Evolutionary conservation across 1,140 invertebrate species (phyloP), one percentile per base, ranked within the genome.

Genomic region (Drepana arcuata): DNA sequence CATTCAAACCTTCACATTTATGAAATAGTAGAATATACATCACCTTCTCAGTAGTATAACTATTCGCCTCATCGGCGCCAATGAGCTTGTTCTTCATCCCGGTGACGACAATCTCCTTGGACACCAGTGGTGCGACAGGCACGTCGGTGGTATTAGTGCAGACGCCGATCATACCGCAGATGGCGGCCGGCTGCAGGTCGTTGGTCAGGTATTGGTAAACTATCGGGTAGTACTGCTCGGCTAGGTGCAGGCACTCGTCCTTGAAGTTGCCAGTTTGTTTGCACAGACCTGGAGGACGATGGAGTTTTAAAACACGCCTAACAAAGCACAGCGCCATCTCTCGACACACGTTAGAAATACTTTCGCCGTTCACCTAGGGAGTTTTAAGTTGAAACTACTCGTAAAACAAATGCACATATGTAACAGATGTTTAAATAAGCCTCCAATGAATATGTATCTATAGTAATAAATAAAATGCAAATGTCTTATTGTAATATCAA

Each of bases 241-340:
- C 92, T 16, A 95, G 83, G 23, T 86, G 83, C 0, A 89, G 59
- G 61, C 91, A 92, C 66, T 90, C 87, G 1, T 75, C 66, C 34
- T 85, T 85, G 62, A 90, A 95, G 15, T 85, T 86, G 42, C 88
- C 88, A 1, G 90, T 91, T 79, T 94, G 91, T 48, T 91, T 92
- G 72, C 94, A 96, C 12, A 96, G 63, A 38, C 92, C 82, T 84
- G 50, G 18, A 9, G n/a, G n/a, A n/a, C n/a, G n/a, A n/a, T n/a
- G n/a, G n/a, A n/a, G n/a, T n/a, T n/a, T n/a, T n/a, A n/a, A n/a
- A n/a, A n/a, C n/a, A n/a, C n/a, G n/a, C n/a, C n/a, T n/a, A n/a
- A n/a, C n/a, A n/a, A n/a, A n/a, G n/a, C n/a, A n/a, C n/a, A n/a
- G n/a, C n/a, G n/a, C n/a, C n/a, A n/a, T n/a, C n/a, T n/a, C n/a